Evolutionary conservation across 2,888 invertebrate species (phyloP).

Genomic region (Plagodis pulveraria): DNA sequence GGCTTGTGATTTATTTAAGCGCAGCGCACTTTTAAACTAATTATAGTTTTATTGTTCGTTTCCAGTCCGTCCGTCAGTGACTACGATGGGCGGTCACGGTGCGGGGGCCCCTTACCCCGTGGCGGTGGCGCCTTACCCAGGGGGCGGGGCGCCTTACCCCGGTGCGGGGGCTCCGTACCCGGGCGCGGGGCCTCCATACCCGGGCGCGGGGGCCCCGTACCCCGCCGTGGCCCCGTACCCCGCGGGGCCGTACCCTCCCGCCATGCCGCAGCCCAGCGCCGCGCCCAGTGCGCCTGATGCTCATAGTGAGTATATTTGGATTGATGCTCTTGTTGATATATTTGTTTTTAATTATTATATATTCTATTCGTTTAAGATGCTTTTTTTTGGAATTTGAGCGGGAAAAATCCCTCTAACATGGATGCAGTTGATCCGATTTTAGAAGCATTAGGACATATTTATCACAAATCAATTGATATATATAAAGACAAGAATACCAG

Average conservation of each 20-base stretch:
- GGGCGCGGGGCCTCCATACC: conserved; percentile 36
- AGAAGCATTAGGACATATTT: too few species aligned
- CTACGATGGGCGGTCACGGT: not conserved
- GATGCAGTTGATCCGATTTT: too few species aligned
- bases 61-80: not conserved
- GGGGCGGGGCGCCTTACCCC: conserved; percentile 34
- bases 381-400: too few species aligned
- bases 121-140: not conserved
- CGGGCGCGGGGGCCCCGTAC: conserved; percentile 35
- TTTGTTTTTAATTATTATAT: not conserved
- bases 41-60: not conserved
- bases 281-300: conserved; percentile 62
- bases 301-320: conserved; percentile 45
- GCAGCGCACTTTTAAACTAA: too few species aligned
- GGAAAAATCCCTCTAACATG: too few species aligned
- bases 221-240: conserved; percentile 33
- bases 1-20: too few species aligned
- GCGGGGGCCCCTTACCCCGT: conserved; percentile 43
- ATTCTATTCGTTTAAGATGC: too few species aligned
- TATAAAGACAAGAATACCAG: too few species aligned
- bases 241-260: conserved; percentile 54
- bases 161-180: not conserved
- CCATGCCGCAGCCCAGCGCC: conserved; percentile 34
- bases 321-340: not conserved
- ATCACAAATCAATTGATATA: too few species aligned